Conservation (phyloP, 2,113 vertebrate species). For the Oncorhynchus gorbuscha region DNA sequence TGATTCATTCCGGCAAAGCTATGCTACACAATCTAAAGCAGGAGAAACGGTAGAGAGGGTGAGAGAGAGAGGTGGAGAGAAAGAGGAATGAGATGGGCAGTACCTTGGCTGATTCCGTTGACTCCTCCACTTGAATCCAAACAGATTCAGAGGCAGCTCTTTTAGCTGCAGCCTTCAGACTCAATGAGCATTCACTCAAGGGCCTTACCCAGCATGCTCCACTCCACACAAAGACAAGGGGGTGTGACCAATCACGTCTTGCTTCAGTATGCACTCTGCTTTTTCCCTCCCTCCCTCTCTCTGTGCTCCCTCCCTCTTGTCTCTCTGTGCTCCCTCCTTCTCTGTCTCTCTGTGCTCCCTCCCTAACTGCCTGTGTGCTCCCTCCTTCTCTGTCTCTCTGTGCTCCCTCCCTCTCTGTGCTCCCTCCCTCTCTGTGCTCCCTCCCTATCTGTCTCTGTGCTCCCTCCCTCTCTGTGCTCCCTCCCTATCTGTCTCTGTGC, state of each 20-base stretch:
- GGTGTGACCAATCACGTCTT: slow-evolving; percentile 93
- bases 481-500: too few species aligned
- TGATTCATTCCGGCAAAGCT: slow-evolving; percentile 55
- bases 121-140: slow-evolving; percentile 70
- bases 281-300: slow-evolving; percentile 62
- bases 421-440: too few species aligned
- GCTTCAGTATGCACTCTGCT: slow-evolving; percentile 72
- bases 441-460: too few species aligned
- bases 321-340: too few species aligned
- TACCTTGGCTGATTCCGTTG: slow-evolving; percentile 75
- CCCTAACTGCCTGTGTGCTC: too few species aligned
- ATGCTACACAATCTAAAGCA: slow-evolving; percentile 36
- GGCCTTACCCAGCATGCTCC: slow-evolving; percentile 88
- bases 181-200: slow-evolving; percentile 84
- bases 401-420: too few species aligned
- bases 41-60: slow-evolving; percentile 1
- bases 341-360: too few species aligned
- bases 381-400: too few species aligned
- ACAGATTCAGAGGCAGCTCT: slow-evolving; percentile 74
- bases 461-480: too few species aligned
- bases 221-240: slow-evolving; percentile 91
- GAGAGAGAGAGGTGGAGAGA: not conserved
- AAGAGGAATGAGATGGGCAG: slow-evolving; percentile 28
- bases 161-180: slow-evolving; percentile 77
- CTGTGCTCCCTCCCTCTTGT: too few species aligned